These are phyloP conservation scores for Euphydryas editha DNA, from an alignment of 2,888 invertebrate genomes.

Conservation along the genomic window DNA sequence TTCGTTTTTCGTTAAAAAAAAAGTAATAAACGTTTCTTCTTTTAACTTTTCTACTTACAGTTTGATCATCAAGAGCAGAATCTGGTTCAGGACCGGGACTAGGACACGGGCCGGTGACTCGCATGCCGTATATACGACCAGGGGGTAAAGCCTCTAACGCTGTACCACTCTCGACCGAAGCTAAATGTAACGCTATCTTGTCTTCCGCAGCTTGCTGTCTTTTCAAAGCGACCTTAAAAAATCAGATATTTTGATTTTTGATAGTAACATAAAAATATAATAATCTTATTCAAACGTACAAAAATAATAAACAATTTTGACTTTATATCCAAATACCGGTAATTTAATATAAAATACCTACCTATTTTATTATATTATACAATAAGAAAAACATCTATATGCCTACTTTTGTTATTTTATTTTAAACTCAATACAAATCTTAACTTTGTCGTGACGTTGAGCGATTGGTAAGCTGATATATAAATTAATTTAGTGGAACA, in stretches of 20 bases:
- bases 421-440: background rate
- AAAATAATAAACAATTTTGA: too few relatives aligned
- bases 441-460: constrained; percentile 23
- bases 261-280: too few relatives aligned
- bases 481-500: constrained; percentile 82
- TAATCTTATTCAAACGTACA: too few relatives aligned
- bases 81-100: constrained; percentile 76
- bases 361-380: too few relatives aligned
- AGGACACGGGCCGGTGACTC: constrained; percentile 89
- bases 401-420: too few relatives aligned
- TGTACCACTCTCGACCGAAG: constrained; percentile 85
- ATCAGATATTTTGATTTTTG: background rate
- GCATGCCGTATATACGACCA: constrained; percentile 95
- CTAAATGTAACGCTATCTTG: constrained; percentile 95
- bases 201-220: constrained; percentile 98
- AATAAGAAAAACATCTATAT: too few relatives aligned
- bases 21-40: background rate
- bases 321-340: too few relatives aligned
- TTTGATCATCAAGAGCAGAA: constrained; percentile 70
- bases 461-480: constrained; percentile 49
- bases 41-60: constrained; percentile 56
- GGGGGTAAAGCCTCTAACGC: constrained; percentile 90
- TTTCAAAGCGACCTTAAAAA: constrained; percentile 93
- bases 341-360: too few relatives aligned
- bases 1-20: too few relatives aligned